Conservation (phyloP, 2,797 vertebrate species). For the Xiphophorus birchmanni region DNA sequence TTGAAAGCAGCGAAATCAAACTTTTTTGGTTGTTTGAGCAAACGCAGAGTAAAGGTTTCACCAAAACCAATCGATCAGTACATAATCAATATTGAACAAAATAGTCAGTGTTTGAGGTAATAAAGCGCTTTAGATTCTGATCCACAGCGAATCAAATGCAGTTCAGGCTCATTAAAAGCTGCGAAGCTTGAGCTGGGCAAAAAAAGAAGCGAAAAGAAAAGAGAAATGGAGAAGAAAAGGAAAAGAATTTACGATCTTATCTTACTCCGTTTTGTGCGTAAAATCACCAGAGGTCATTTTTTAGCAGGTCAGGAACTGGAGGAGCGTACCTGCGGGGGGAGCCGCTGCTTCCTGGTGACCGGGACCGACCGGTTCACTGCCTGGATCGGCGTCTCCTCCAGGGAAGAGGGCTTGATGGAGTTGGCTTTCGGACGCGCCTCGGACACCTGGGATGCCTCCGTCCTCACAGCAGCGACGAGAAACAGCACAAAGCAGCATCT, state of each 20-base stretch:
- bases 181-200: neutral
- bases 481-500: constrained; percentile 87
- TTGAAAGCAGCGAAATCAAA: neutral
- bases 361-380: constrained; percentile 83
- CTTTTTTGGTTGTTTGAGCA: neutral
- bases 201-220: neutral
- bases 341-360: constrained; percentile 86
- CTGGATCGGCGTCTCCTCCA: constrained; percentile 85
- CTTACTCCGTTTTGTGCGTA: neutral
- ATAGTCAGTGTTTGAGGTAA: neutral
- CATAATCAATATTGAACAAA: neutral
- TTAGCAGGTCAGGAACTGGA: neutral
- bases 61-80: neutral
- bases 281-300: neutral
- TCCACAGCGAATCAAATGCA: neutral
- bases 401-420: constrained; percentile 91
- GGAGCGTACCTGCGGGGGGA: constrained; percentile 85
- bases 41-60: neutral
- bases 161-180: neutral
- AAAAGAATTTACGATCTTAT: neutral
- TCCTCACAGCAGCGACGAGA: constrained; percentile 86
- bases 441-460: constrained; percentile 85
- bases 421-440: constrained; percentile 89
- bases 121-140: neutral
- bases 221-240: neutral